Evolutionary conservation across 2,113 vertebrate genomes (phyloP), one percentile per base, ranked within the genome.

Genomic region (Myiopsitta monachus): DNA sequence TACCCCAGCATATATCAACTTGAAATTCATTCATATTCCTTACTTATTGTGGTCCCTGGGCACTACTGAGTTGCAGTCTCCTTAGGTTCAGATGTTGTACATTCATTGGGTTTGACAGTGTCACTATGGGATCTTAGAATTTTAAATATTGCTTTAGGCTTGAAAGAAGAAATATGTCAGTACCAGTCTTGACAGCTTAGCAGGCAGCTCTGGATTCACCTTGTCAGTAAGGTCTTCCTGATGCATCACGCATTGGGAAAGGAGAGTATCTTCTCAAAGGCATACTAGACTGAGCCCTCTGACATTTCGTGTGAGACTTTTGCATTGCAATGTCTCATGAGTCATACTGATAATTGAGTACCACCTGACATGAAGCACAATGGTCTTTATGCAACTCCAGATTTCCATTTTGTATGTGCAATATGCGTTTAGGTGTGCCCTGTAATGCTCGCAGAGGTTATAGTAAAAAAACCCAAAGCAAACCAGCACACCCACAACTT

Each of bases 71-170:
- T 87, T 90, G 38, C 36, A 41, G 10, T 39, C 22, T 84, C 33
- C 55, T 83, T 87, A 39, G 39, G 55, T 91, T 90, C 66, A 69
- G 57, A 9, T 72, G 19, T 81, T 73, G 41, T 68, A 61, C 39
- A 17, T 64, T 33, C 38, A 57, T 52, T 68, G n/a, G 36, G 14
- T 87, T 86, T 95, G 66, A 91, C 66, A 52, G 44, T 55, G 57
- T 68, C 90, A 43, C 41, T 87, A 8, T 61, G 41, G 66, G 52
- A 76, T 62, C 80, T 72, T 76, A 68, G 39, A 87, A 61, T 83
- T 90, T 92, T 72, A 88, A 94, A 64, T 64, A 28, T 75, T 93
- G 61, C 64, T 87, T 88, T 84, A 92, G 62, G 46, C 51, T 92
- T 90, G n/a, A 63, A 91, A 77, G 63, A 64, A 85, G 44, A 69